Evolutionary conservation across 2,797 vertebrate species (phyloP).

Genomic region (Tapirus indicus): DNA sequence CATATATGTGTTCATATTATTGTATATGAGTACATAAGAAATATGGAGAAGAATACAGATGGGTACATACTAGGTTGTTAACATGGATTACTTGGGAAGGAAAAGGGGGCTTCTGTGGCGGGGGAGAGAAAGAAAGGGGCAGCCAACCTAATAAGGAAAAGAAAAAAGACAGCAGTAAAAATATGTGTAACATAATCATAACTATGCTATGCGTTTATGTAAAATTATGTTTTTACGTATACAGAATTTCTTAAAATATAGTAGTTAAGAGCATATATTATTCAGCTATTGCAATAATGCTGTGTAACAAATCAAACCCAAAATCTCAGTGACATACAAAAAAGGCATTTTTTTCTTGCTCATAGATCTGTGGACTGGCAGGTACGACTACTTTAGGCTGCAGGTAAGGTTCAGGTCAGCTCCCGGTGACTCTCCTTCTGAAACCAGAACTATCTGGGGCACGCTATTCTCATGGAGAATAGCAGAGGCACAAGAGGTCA

Average conservation of each 20-base stretch:
- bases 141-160: not conserved
- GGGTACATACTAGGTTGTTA: not conserved
- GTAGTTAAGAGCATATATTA: not conserved
- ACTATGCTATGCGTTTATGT: not conserved
- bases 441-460: not conserved
- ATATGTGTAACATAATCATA: not conserved
- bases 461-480: not conserved
- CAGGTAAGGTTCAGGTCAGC: not conserved
- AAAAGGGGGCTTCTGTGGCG: not conserved
- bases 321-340: not conserved
- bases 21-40: not conserved
- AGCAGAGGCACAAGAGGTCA: not conserved
- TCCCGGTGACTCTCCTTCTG: not conserved
- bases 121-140: not conserved
- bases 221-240: not conserved
- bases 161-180: not conserved
- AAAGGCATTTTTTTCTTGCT: not conserved
- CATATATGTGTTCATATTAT: not conserved
- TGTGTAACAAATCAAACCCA: not conserved
- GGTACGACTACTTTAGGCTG: not conserved
- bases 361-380: not conserved
- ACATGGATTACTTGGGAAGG: not conserved
- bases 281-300: not conserved
- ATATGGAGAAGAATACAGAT: not conserved
- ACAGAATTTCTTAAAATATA: not conserved